phyloP scores from a whole-genome alignment of 2,797 vertebrate genomes.

The Falco concolor region DNA sequence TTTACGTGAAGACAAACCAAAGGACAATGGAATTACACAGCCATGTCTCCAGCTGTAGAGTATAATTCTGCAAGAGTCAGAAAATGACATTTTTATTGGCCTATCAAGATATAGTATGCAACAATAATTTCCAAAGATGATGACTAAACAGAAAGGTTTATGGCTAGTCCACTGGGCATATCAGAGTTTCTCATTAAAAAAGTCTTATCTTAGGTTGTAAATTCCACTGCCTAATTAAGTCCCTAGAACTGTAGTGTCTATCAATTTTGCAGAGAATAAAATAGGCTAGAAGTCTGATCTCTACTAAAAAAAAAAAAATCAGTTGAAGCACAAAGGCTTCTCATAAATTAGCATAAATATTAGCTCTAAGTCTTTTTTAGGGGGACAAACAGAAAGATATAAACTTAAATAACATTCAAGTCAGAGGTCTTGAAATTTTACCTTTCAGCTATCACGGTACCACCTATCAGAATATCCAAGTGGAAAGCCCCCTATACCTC shows the following conservation, averaged over 20 bases:
- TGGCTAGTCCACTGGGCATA: background rate
- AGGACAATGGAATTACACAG: background rate
- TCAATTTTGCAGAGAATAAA: background rate
- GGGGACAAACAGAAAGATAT: background rate
- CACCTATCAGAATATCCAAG: background rate
- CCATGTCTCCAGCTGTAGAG: background rate
- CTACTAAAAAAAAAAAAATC: background rate
- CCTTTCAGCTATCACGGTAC: background rate
- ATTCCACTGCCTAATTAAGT: conserved; percentile 39
- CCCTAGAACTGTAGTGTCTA: background rate
- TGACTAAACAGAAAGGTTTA: conserved; percentile 43
- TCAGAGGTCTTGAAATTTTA: background rate
- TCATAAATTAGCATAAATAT: background rate
- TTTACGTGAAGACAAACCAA: background rate
- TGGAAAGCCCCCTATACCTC: background rate
- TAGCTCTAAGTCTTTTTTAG: background rate
- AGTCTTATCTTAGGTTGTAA: conserved; percentile 52
- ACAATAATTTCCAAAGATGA: conserved; percentile 11
- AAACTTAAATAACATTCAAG: background rate
- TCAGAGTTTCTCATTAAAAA: background rate
- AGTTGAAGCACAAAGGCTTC: background rate
- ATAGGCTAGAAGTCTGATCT: background rate
- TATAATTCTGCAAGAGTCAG: background rate
- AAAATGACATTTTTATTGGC: conserved; percentile 30
- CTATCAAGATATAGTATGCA: background rate